These are phyloP conservation scores for Rhagium mordax DNA, from an alignment of 2,888 invertebrate genomes.

Conservation along the genomic window DNA sequence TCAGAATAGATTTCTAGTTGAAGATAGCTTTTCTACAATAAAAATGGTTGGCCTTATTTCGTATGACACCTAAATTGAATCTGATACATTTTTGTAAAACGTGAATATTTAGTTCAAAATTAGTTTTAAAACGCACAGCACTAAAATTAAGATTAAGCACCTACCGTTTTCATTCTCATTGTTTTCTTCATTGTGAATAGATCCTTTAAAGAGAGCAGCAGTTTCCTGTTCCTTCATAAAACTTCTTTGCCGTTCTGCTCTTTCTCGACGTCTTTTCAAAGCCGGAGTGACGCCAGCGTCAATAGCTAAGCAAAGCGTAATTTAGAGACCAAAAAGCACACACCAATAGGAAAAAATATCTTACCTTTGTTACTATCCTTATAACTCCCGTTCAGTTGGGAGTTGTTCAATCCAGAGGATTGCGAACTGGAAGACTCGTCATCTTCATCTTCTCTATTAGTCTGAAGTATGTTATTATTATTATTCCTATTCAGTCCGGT, in stretches of 20 bases:
- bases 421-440: slow-evolving; percentile 77
- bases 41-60: background rate
- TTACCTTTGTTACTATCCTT: slow-evolving; percentile 74
- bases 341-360: slow-evolving; percentile 27
- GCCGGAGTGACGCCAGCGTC: slow-evolving; percentile 87
- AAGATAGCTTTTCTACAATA: background rate
- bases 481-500: slow-evolving; percentile 58
- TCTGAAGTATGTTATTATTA: slow-evolving; percentile 53
- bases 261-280: slow-evolving; percentile 83
- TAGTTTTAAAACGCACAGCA: slow-evolving; percentile 14
- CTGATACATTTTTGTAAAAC: background rate
- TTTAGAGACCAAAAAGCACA: slow-evolving; percentile 37
- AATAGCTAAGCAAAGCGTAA: slow-evolving; percentile 66
- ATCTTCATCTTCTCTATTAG: slow-evolving; percentile 69
- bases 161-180: slow-evolving; percentile 64
- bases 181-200: slow-evolving; percentile 62
- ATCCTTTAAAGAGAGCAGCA: slow-evolving; percentile 71
- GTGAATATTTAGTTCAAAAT: background rate
- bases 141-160: slow-evolving; percentile 67
- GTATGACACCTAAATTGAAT: background rate
- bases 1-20: background rate
- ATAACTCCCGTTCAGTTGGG: slow-evolving; percentile 73
- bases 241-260: slow-evolving; percentile 88
- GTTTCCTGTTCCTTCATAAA: slow-evolving; percentile 88
- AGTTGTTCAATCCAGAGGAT: slow-evolving; percentile 72